Conservation (phyloP, 1,140 invertebrate species). For the Brachionus asplanchnoidis region DNA sequence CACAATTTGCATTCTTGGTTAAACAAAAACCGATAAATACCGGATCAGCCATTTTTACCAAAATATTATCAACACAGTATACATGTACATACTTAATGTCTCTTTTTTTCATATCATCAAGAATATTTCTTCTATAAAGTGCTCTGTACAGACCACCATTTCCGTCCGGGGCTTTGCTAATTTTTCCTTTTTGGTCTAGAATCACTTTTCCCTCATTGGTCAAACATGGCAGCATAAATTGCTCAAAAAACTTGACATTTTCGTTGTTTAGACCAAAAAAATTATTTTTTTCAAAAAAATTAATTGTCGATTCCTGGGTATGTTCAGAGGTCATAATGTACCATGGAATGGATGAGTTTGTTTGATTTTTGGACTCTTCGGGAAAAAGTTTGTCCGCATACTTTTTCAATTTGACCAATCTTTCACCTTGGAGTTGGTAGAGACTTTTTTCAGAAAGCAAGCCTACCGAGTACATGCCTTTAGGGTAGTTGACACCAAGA, state of each 20-base stretch:
- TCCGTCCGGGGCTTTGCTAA: slow-evolving; percentile 85
- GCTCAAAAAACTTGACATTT: slow-evolving; percentile 82
- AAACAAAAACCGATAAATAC: slow-evolving; percentile 92
- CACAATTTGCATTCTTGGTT: slow-evolving; percentile 80
- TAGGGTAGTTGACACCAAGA: slow-evolving; percentile 85
- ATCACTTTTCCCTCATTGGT: slow-evolving; percentile 89
- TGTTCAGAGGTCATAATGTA: slow-evolving; percentile 97
- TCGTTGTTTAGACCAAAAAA: slow-evolving; percentile 80
- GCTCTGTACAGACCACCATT: slow-evolving; percentile 96
- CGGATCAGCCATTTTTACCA: slow-evolving; percentile 96
- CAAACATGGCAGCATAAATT: slow-evolving; percentile 86
- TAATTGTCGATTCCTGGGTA: slow-evolving; percentile 75
- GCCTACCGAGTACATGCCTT: slow-evolving; percentile 92
- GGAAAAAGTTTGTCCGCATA: slow-evolving; percentile 58
- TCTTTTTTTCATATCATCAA: slow-evolving; percentile 74
- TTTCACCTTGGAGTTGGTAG: slow-evolving; percentile 89
- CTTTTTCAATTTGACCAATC: slow-evolving; percentile 72
- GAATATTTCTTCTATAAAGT: slow-evolving; percentile 64
- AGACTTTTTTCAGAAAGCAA: slow-evolving; percentile 82
- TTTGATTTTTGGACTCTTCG: neutral
- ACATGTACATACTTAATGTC: slow-evolving; percentile 86
- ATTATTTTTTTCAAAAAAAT: slow-evolving; percentile 73
- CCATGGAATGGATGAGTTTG: slow-evolving; percentile 51
- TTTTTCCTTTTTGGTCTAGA: slow-evolving; percentile 67
- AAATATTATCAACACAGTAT: slow-evolving; percentile 97